A percentile compares a stretch with the other conserved stretches of the same genome.
Conservation (phyloP, 2,797 vertebrate species). For the Margarornis squamiger region DNA sequence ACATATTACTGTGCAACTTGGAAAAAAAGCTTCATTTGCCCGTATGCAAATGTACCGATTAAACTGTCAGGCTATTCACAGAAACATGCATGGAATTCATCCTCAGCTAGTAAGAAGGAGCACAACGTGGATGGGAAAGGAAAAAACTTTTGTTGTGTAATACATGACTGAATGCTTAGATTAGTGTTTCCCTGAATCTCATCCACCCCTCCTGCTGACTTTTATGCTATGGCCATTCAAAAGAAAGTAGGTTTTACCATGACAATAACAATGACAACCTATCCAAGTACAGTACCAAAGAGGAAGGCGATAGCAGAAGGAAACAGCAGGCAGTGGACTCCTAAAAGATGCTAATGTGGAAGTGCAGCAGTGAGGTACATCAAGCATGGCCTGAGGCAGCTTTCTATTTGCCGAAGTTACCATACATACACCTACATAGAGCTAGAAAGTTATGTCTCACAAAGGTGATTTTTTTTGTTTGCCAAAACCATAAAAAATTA, state of each 20-base stretch:
- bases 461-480: background rate
- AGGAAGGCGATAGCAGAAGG: slow-evolving; percentile 63
- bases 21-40: slow-evolving; percentile 65
- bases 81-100: slow-evolving; percentile 66
- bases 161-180: slow-evolving; percentile 57
- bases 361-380: background rate
- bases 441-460: background rate
- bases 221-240: slow-evolving; percentile 60
- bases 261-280: slow-evolving; percentile 69
- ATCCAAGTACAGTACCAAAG: slow-evolving; percentile 50
- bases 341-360: background rate
- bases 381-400: background rate
- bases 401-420: background rate
- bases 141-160: slow-evolving; percentile 61
- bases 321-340: slow-evolving; percentile 66
- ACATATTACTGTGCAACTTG: slow-evolving; percentile 60
- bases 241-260: slow-evolving; percentile 70
- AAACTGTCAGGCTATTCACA: slow-evolving; percentile 65
- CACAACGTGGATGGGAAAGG: slow-evolving; percentile 44
- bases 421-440: background rate
- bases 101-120: slow-evolving; percentile 27
- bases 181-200: slow-evolving; percentile 61
- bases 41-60: slow-evolving; percentile 68
- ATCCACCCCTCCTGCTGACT: slow-evolving; percentile 58
- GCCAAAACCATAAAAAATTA: background rate